phyloP scores from a whole-genome alignment of 2,888 invertebrate genomes.

The Stenodema calcarata region DNA sequence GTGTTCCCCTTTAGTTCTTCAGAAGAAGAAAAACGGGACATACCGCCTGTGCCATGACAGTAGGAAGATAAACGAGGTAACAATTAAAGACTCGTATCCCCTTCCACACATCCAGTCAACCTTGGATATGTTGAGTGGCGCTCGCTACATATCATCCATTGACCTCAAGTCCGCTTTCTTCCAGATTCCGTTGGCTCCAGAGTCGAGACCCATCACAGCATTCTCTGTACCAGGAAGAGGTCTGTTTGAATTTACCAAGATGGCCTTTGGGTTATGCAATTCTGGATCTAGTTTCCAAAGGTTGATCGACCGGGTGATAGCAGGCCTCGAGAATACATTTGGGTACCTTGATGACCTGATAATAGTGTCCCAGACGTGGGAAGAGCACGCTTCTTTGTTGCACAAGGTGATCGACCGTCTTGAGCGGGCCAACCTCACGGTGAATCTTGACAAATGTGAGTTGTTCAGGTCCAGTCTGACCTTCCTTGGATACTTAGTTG shows the following conservation, averaged over 20 bases:
- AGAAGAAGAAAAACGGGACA: constrained; percentile 57
- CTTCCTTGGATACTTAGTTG: constrained; percentile 54
- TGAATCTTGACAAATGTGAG: background rate
- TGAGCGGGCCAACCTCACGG: constrained; percentile 15
- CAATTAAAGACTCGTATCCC: constrained; percentile 59
- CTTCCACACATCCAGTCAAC: constrained; percentile 59
- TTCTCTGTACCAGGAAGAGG: background rate
- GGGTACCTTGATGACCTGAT: constrained; percentile 30
- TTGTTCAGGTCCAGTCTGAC: background rate
- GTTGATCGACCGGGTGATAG: constrained; percentile 52
- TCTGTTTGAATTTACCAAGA: constrained; percentile 47
- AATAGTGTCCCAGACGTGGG: background rate
- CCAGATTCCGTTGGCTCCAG: background rate
- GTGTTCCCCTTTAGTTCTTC: constrained; percentile 57
- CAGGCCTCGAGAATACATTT: constrained; percentile 38
- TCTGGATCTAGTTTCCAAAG: constrained; percentile 52
- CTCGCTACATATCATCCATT: background rate
- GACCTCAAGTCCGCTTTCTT: constrained; percentile 23
- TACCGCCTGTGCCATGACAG: constrained; percentile 57
- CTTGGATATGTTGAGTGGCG: background rate
- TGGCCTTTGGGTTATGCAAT: constrained; percentile 55
- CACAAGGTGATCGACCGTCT: constrained; percentile 23
- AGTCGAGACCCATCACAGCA: background rate
- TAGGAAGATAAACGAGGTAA: constrained; percentile 59
- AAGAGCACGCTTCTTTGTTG: background rate